Base-by-base conservation (phyloP, 2,113 vertebrate species). In the Hypocryptadius cinnamomeus region DNA sequence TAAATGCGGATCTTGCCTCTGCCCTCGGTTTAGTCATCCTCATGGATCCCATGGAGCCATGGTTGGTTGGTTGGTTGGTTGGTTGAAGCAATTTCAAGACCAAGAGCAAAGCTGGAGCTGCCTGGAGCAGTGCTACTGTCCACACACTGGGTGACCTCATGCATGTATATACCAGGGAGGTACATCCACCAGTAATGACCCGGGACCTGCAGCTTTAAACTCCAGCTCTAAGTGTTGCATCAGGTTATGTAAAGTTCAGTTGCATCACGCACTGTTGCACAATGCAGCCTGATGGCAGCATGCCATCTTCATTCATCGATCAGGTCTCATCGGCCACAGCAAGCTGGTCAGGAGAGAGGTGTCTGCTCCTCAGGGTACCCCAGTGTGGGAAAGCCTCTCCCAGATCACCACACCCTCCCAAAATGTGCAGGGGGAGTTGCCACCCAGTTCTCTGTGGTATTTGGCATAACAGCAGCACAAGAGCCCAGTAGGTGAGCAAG, bases 171-270 rank as follows among this genome's bases (percentile, higher is more conserved):
- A 10, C 56, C 4, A 7, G 40, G 68, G 48, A 88, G 65, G 72
- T 78, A 64, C 69, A 61, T 33, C 31, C 74, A 79, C 37, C 47
- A 68, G 39, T 74, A 94, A 88, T 56, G 45, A 91, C 53, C 77
- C 79, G 79, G 88, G 72, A 92, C 78, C 69, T 95, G 85, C 79
- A 95, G 92, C 89, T 90, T 95, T 92, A 90, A 94, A 86, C 90
- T 78, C 80, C 74, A 73, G 71, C 88, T 84, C 57, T 51, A 73
- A 79, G 74, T 92, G 94, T 97, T 97, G 97, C 95, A 0, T 96
- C 96, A 97, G 94, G 93, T 96, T 96, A 95, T 96, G 79, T 93
- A 96, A 96, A 96, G 94, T 96, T 97, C 96, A 96, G 87, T 97
- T 97, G 96, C 96, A 96, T 97, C 96, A 97, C 4, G 0, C 42